Base-by-base conservation (phyloP, 1,140 invertebrate species). In the Drosophila parvula region DNA sequence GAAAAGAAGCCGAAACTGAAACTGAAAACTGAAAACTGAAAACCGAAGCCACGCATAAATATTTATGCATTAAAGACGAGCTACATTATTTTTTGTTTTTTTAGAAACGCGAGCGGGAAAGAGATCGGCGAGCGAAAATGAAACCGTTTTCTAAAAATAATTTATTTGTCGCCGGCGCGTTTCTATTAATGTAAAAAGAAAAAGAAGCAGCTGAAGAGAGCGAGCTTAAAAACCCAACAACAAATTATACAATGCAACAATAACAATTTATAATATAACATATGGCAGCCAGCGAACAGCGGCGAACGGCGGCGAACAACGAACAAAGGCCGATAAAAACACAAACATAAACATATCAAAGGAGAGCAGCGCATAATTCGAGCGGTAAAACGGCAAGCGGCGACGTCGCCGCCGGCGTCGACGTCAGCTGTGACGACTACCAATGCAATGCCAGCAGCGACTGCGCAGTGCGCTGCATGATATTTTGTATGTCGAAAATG, bases 101-200 rank as follows among this genome's bases (percentile, higher is more conserved):
- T 59, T 60, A 51, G 44, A 61, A 64, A 59, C 40, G 58, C 45
- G 50, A 61, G 36, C 22, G 10, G 18, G 30, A 48, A 47, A 68
- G 32, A 50, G 64, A 51, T 50, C 14, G 43, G 50, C 41, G n/a
- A 58, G 50, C 59, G 69, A 80, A 86, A 86, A 79, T 79, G 84
- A 88, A 80, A 88, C 83, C 73, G 77, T 83, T 86, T 89, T 78
- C 76, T 86, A 79, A 79, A 82, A 88, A 86, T 86, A 83, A 77
- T 88, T 86, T 83, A 79, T 79, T 55, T 79, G 51, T 62, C 44
- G 30, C 41, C 28, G 18, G 36, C 30, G 43, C 28, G 51, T 69
- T 74, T 74, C 44, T 59, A 79, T 79, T 53, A 36, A 50, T 60
- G 50, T 36, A 67, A 82, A 68, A 74, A 69, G 74, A 58, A 59